phyloP scores from a whole-genome alignment of 2,113 vertebrate genomes.

The Ardeotis arabs region DNA sequence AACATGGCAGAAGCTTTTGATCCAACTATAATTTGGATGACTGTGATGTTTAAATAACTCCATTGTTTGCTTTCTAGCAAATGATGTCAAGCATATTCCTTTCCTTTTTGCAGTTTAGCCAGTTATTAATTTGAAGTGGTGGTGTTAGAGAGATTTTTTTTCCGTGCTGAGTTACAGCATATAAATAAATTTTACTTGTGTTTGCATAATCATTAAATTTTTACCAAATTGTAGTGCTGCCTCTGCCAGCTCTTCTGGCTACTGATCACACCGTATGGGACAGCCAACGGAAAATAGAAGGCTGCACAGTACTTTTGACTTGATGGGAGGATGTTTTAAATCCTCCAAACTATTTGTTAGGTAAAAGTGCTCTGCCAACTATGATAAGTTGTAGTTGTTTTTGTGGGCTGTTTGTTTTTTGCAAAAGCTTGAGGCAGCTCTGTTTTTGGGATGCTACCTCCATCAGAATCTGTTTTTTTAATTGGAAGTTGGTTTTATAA shows the following conservation, averaged over 20 bases:
- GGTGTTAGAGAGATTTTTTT: neutral
- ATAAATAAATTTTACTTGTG: neutral
- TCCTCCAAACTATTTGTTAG: neutral
- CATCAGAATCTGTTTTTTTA: neutral
- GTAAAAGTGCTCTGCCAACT: neutral
- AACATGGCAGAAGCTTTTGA: neutral
- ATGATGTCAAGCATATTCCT: neutral
- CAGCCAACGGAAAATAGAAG: neutral
- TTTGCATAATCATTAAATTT: neutral
- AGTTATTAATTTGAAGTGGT: neutral
- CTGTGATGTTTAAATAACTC: neutral
- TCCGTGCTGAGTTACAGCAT: neutral
- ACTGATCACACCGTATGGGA: rapidly evolving
- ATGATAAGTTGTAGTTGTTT: neutral
- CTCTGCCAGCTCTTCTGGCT: neutral
- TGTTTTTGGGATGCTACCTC: neutral
- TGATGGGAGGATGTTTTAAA: neutral
- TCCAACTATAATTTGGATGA: neutral
- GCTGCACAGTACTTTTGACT: neutral
- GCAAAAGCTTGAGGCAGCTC: neutral
- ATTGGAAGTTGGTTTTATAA: neutral
- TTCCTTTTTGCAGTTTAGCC: neutral
- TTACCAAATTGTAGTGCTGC: neutral
- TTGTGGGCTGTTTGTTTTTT: neutral
- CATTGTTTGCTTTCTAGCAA: neutral